A percentile compares a stretch with the other conserved stretches of the same genome.
These are phyloP conservation scores for Cydia amplana DNA, from an alignment of 1,140 invertebrate species.

Conservation along the genomic window DNA sequence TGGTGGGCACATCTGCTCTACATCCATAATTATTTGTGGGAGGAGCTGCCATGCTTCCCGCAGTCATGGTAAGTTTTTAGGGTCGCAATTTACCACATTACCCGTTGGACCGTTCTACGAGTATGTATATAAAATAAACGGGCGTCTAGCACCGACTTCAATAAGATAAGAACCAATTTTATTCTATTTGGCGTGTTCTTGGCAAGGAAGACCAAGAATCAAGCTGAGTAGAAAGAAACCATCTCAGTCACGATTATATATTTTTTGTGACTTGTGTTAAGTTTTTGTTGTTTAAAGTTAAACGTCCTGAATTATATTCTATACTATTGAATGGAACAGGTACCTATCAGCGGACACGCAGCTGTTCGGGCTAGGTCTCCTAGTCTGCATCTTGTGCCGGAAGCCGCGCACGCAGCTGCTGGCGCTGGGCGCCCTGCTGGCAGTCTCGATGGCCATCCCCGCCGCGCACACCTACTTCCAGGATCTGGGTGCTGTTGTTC, in stretches of 20 bases:
- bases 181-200: too few species aligned
- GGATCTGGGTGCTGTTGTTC: constrained; percentile 33
- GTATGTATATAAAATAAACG: too few species aligned
- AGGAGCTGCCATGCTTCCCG: constrained; percentile 53
- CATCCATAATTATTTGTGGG: constrained; percentile 80
- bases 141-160: too few species aligned
- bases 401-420: constrained; percentile 33
- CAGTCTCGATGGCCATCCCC: constrained; percentile 34
- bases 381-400: constrained; percentile 40
- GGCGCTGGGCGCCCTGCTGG: constrained; percentile 32
- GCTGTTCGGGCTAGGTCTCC: constrained; percentile 36
- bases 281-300: too few species aligned
- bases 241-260: too few species aligned
- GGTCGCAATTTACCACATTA: too few species aligned
- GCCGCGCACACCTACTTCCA: constrained; percentile 39
- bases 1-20: constrained; percentile 86
- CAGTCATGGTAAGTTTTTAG: constrained; percentile 63
- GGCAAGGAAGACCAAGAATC: too few species aligned
- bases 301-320: too few species aligned
- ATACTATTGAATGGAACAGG: constrained; percentile 30
- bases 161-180: too few species aligned
- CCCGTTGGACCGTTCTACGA: too few species aligned
- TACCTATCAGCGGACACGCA: constrained; percentile 43
- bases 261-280: too few species aligned
- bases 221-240: too few species aligned